Conservation (phyloP, 1,140 invertebrate species). For the Drosophila kohkoa region DNA sequence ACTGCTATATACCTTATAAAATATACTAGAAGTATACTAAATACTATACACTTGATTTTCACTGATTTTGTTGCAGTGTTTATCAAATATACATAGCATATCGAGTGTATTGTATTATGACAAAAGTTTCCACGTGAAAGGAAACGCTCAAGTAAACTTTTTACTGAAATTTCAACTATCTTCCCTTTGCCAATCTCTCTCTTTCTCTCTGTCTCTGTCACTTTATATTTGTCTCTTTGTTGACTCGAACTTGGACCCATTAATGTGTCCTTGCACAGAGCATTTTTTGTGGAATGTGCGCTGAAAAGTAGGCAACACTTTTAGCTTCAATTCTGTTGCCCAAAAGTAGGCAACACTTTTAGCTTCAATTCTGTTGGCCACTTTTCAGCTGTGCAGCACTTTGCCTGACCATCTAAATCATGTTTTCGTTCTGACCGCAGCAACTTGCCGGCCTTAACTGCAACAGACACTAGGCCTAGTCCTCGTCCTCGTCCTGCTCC, state of each 20-base stretch:
- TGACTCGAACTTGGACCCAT: no score
- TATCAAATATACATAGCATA: no score
- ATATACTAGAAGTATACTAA: no score
- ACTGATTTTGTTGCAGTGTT: no score
- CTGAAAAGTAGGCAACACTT: conserved; percentile 16
- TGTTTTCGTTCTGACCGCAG: conserved; percentile 28
- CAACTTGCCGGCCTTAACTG: conserved; percentile 10
- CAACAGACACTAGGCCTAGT: not conserved
- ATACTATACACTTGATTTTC: no score
- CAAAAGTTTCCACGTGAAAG: not conserved
- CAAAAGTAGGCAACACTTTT: conserved; percentile 17
- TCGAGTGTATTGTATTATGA: no score
- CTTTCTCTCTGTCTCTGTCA: no score
- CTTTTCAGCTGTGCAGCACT: not conserved
- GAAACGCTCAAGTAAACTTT: not conserved
- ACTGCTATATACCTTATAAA: no score
- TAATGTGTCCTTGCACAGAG: no score
- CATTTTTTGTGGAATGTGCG: no score
- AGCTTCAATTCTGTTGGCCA: no score
- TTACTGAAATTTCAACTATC: conserved; percentile 51
- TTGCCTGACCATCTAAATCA: conserved; percentile 18
- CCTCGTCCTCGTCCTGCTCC: not conserved
- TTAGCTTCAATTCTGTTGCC: not conserved
- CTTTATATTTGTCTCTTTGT: no score
- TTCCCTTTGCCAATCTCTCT: not conserved